phyloP scores from a whole-genome alignment of 2,797 vertebrate genomes.

The Xenopus petersii region DNA sequence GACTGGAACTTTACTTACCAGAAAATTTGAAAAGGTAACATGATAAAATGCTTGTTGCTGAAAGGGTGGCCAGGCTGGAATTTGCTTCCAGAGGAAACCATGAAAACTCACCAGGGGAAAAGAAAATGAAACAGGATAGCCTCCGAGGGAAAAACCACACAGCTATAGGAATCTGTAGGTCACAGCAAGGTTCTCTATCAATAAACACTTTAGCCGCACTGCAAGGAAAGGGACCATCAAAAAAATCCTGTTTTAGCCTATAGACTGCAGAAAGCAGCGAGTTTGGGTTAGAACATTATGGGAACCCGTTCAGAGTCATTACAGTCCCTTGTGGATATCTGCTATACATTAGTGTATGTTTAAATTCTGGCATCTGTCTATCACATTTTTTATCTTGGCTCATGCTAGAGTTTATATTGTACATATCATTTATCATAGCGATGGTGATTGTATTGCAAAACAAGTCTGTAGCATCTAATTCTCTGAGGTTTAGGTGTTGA shows the following conservation, averaged over 20 bases:
- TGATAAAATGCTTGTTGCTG: conserved; percentile 11
- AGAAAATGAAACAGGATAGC: conserved; percentile 42
- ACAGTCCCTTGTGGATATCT: no score
- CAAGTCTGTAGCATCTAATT: no score
- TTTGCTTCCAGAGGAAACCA: conserved; percentile 36
- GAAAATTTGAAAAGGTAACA: neutral
- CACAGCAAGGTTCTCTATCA: conserved; percentile 38
- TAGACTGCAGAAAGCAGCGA: conserved; percentile 16
- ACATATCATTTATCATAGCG: no score
- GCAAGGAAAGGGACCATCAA: conserved; percentile 6
- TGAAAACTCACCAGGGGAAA: conserved; percentile 37
- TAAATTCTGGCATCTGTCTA: no score
- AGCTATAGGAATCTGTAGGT: conserved; percentile 43
- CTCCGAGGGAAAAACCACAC: conserved; percentile 33
- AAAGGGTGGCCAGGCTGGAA: conserved; percentile 34
- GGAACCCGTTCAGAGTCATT: neutral
- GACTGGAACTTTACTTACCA: neutral
- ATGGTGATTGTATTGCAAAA: no score
- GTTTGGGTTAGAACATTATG: conserved; percentile 10
- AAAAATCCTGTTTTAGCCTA: conserved; percentile 11
- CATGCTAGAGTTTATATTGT: no score
- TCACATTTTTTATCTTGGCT: no score
- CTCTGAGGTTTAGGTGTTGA: no score
- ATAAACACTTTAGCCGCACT: conserved; percentile 34
- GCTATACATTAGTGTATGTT: no score